Evolutionary conservation across 2,888 invertebrate species (phyloP).

Genomic region (Girardia tigrina): DNA sequence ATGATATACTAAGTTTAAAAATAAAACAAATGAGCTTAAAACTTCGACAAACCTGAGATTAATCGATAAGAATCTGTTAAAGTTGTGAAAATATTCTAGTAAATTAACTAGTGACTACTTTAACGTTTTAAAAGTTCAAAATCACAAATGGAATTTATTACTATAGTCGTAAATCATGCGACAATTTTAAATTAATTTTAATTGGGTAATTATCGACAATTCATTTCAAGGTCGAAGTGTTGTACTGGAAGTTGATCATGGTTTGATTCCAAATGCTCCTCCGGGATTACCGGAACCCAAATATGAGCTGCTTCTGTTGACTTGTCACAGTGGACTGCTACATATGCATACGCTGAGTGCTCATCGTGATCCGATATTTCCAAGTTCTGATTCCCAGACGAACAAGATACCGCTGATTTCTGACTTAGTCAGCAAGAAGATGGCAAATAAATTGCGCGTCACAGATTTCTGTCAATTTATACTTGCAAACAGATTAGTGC

Average conservation of each 20-base stretch:
- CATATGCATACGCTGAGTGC: slow-evolving; percentile 81
- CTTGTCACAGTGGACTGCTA: slow-evolving; percentile 84
- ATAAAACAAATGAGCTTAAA: too few relatives aligned
- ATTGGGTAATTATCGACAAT: too few relatives aligned
- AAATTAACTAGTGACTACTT: too few relatives aligned
- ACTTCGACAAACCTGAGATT: too few relatives aligned
- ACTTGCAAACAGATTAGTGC: not conserved
- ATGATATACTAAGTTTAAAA: too few relatives aligned
- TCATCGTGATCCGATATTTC: slow-evolving; percentile 58
- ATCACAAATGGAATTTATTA: too few relatives aligned
- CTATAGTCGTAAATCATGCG: too few relatives aligned
- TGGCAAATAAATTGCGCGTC: not conserved
- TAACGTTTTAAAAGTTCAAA: too few relatives aligned
- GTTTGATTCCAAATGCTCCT: slow-evolving; percentile 54
- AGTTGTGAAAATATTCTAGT: too few relatives aligned
- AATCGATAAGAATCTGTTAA: too few relatives aligned
- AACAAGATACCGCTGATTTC: not conserved
- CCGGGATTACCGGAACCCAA: slow-evolving; percentile 59
- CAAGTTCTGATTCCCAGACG: not conserved
- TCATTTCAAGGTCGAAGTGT: slow-evolving; percentile 1
- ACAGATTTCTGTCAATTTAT: slow-evolving; percentile 11
- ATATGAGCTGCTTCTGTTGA: slow-evolving; percentile 80
- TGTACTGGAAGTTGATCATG: not conserved
- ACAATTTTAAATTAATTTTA: too few relatives aligned
- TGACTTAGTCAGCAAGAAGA: not conserved